A percentile compares a stretch with the other conserved stretches of the same genome.
Conservation (phyloP, 2,113 vertebrate genomes). For the Nycticebus coucang region DNA sequence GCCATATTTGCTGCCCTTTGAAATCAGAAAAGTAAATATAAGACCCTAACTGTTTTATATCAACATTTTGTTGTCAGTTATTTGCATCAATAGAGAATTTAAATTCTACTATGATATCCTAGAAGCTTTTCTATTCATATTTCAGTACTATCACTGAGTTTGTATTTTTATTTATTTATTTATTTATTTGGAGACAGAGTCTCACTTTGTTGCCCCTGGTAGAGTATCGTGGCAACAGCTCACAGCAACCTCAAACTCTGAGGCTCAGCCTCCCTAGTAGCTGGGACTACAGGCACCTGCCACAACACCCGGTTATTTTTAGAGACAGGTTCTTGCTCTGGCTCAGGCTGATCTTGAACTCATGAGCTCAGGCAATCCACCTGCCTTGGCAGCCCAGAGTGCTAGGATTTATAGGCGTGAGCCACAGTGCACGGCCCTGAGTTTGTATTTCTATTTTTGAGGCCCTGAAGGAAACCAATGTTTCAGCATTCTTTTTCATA, state of each 20-base stretch:
- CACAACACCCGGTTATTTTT: no score
- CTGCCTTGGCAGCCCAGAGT: no score
- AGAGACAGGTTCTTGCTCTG: no score
- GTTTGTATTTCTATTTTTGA: constrained; percentile 78
- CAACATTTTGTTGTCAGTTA: constrained; percentile 35
- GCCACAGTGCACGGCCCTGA: neutral
- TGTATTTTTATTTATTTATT: neutral
- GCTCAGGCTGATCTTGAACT: no score
- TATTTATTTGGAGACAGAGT: no score
- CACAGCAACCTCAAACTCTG: no score
- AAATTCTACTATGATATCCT: constrained; percentile 55
- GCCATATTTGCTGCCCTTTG: neutral
- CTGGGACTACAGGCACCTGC: no score
- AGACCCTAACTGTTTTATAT: neutral
- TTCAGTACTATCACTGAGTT: constrained; percentile 72
- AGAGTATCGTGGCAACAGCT: no score
- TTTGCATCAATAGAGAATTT: constrained; percentile 54
- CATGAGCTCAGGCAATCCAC: no score
- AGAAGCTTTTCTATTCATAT: constrained; percentile 69
- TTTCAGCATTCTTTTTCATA: constrained; percentile 81
- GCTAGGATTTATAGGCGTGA: no score
- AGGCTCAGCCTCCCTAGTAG: no score
- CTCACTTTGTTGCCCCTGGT: no score
- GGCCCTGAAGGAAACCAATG: constrained; percentile 77
- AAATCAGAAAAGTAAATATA: neutral